Base-by-base conservation (phyloP, 2,888 invertebrate species). In the Barypeithes pellucidus region DNA sequence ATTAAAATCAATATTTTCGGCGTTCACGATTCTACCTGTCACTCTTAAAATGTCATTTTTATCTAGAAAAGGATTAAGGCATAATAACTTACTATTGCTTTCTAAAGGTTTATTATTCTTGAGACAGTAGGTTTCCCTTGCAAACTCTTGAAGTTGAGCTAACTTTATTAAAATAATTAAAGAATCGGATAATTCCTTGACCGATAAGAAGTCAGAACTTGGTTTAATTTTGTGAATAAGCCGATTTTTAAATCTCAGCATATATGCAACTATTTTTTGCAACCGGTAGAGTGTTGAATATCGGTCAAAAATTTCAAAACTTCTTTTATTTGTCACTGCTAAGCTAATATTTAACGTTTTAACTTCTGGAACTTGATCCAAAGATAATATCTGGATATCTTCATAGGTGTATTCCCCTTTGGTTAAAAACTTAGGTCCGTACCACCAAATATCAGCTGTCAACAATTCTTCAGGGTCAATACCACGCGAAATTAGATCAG, bases 401-500 rank as follows among this genome's bases (percentile, higher is more conserved):
- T 50, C 33, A 14, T 45, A 29, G 36, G 62, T 24, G 11, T 43
- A 11, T n/a, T n/a, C 3, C 7, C 14, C 45, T 4, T 29, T 41
- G 8, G 8, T 54, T 41, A 62, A 52, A 36, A 59, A 70, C 11
- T 45, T 11, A 33, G 70, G 70, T 5, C 70, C 70, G 11, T 24
- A 2, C 50, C 50, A 72, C 75, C 75, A 72, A 5, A 63, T 12
- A 9, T n/a, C 24, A 43, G 16, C 16, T 36, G 67, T 60, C 12
- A 59, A 1, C 43, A 75, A 61, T 29, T 74, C 33, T 12, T 41
- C 24, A 9, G 68, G 72, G 3, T 18, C 54, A 9, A 59, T 3
- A 0, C 79, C 76, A 12, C 75, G 47, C 8, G 78, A 77, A 0
- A 73, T 43, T 1, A 68, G 1, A 16, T 78, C 77, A 0, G 77